phyloP scores from a whole-genome alignment of 2,888 invertebrate genomes.

The Galerucella nymphaeae region DNA sequence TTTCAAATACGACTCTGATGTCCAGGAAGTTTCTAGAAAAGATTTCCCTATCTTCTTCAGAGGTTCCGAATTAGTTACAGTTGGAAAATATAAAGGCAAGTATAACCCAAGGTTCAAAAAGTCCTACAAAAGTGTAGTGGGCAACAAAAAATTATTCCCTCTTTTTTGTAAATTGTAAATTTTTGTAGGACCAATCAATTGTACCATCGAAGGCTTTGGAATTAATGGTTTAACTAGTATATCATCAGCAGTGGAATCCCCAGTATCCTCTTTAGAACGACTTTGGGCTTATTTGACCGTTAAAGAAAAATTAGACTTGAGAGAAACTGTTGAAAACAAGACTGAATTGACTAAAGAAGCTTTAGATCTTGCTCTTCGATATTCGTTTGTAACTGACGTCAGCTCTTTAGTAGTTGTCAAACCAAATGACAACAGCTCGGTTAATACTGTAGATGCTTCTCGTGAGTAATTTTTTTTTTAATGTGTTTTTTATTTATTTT shows the following conservation, averaged over 20 bases:
- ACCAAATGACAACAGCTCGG: conserved; percentile 64
- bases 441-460: conserved; percentile 47
- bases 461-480: conserved; percentile 15
- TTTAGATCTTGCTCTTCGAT: conserved; percentile 68
- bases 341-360: conserved; percentile 65
- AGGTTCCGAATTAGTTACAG: conserved; percentile 74
- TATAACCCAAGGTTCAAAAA: neutral
- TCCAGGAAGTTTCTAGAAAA: conserved; percentile 67
- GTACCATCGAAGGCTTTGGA: conserved; percentile 6
- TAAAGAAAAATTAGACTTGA: conserved; percentile 70
- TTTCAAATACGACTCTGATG: conserved; percentile 71
- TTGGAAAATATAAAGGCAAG: conserved; percentile 62
- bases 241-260: conserved; percentile 45
- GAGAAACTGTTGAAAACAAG: conserved; percentile 48
- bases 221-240: conserved; percentile 26
- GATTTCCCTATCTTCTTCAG: conserved; percentile 71
- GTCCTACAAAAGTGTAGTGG: neutral
- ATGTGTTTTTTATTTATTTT: too few relatives aligned
- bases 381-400: conserved; percentile 72
- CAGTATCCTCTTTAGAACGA: conserved; percentile 53
- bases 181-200: conserved; percentile 18
- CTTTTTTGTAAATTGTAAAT: neutral
- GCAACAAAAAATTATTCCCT: neutral
- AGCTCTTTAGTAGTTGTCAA: conserved; percentile 76
- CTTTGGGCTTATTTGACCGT: conserved; percentile 75